Percentiles rank a stretch among this genome's conserved stretches.
These are phyloP conservation scores for Harpalus rufipes DNA, from an alignment of 2,888 invertebrate species.

Conservation along the genomic window DNA sequence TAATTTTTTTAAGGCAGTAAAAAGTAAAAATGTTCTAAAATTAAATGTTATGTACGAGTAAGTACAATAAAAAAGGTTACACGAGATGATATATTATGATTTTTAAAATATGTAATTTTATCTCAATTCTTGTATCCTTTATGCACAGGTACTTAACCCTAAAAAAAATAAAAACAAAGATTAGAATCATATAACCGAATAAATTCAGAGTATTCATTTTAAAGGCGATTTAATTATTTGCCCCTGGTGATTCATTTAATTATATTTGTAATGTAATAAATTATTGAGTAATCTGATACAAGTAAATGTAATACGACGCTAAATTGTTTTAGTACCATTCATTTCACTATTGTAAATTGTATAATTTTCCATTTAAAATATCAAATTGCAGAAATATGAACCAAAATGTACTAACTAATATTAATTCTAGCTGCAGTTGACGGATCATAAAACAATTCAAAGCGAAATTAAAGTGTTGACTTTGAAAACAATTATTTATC, in stretches of 20 bases:
- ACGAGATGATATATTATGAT: no score
- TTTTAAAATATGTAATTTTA: no score
- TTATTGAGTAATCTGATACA: not conserved
- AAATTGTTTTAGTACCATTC: not conserved
- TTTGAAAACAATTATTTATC: conserved; percentile 53
- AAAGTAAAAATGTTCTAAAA: no score
- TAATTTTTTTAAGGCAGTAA: no score
- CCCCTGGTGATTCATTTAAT: not conserved
- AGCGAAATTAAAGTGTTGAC: conserved; percentile 24
- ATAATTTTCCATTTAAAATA: not conserved
- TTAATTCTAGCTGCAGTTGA: not conserved
- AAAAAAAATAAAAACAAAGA: no score
- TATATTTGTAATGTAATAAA: not conserved
- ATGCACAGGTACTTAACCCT: no score
- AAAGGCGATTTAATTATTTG: not conserved
- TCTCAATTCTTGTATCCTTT: no score
- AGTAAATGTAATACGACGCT: not conserved
- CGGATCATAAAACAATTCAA: conserved; percentile 29
- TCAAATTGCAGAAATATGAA: not conserved
- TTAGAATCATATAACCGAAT: no score
- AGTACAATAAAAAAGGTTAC: no score
- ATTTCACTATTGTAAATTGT: not conserved
- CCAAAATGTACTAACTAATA: not conserved
- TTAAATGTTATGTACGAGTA: no score
- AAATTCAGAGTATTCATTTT: not conserved